Base-by-base conservation (phyloP, 2,888 invertebrate species). In the Copidosoma aretas region DNA sequence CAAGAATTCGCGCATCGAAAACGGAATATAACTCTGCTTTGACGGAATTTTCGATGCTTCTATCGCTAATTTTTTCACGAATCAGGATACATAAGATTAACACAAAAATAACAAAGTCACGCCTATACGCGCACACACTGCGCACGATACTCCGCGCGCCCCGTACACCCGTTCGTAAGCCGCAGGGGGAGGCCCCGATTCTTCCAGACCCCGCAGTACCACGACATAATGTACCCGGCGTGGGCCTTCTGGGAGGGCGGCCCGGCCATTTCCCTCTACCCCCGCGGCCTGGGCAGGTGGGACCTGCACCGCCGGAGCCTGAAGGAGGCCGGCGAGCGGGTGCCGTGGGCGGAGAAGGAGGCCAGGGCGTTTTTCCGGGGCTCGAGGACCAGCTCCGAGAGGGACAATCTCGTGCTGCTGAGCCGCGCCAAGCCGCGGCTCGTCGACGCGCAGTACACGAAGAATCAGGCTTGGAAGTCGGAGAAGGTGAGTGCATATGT, bases 201-300 rank as follows among this genome's bases (percentile, higher is more conserved):
- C 12, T 77, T 76, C 32, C 74, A 87, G 91, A 91, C 93, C 0
- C 79, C 82, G 53, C 91, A 94, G 46, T 93, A 94, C 84, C 87
- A 88, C 82, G 98, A 98, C 81, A 95, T 98, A 71, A 93, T 93
- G 90, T 94, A 93, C 82, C 98, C 98, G 1, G 94, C 97, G 0
- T 98, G 98, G 98, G 91, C 95, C 52, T 98, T 98, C 84, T 97
- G 97, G 97, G 95, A 95, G 85, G 98, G 98, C 32, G 98, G 98
- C 0, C 98, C 98, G 17, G 97, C 98, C 0, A 97, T 98, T 75
- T 90, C 92, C 49, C 85, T 97, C 14, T 97, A 97, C 85, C 98
- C 98, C 0, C 91, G 90, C 64, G 98, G 98, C 22, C 89, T 98
- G 73, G 98, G 97, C 0, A 87, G 96, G 53, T 98, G 98, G 98